These are phyloP conservation scores for Probaryconus sp. DNA, from an alignment of 1,140 invertebrate genomes.

Conservation along the genomic window DNA sequence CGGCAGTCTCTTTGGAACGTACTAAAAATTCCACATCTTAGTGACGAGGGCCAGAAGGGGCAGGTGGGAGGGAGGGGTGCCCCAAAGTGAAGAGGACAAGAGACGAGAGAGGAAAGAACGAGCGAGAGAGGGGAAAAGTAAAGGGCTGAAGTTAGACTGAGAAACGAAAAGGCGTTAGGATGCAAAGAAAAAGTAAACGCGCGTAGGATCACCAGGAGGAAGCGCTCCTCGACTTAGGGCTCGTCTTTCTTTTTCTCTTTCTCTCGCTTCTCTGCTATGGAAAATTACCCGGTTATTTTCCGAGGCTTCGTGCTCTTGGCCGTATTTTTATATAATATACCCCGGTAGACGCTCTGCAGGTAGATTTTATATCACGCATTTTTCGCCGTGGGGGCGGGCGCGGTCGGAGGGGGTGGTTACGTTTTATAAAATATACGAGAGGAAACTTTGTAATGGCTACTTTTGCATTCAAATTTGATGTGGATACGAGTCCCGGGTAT, in stretches of 20 bases:
- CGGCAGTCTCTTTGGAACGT: conserved; percentile 27
- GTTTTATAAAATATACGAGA: conserved; percentile 20
- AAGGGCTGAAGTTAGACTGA: background rate
- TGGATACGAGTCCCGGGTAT: background rate
- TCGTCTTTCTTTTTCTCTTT: background rate
- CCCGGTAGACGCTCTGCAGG: conserved; percentile 24
- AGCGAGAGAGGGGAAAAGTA: background rate
- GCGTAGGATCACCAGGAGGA: conserved; percentile 25
- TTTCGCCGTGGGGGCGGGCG: too few relatives aligned
- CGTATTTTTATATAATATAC: conserved; percentile 35
- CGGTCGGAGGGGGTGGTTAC: background rate
- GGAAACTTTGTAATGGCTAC: conserved; percentile 23
- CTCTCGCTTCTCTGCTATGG: conserved; percentile 18
- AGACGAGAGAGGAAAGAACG: conserved; percentile 15
- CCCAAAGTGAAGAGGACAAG: conserved; percentile 14
- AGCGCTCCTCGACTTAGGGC: conserved; percentile 20
- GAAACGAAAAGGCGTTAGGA: conserved; percentile 14
- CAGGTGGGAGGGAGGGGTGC: conserved; percentile 15
- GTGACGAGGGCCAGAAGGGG: background rate
- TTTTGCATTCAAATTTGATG: conserved; percentile 14
- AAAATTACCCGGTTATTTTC: conserved; percentile 54
- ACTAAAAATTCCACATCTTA: conserved; percentile 36
- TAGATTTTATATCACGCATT: conserved; percentile 29
- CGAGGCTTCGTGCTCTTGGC: conserved; percentile 4
- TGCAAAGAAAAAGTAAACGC: conserved; percentile 42